A percentile compares a stretch with the other conserved stretches of the same genome.
Evolutionary conservation across 2,888 invertebrate genomes (phyloP).

Genomic region (Drosophila neutralis): DNA sequence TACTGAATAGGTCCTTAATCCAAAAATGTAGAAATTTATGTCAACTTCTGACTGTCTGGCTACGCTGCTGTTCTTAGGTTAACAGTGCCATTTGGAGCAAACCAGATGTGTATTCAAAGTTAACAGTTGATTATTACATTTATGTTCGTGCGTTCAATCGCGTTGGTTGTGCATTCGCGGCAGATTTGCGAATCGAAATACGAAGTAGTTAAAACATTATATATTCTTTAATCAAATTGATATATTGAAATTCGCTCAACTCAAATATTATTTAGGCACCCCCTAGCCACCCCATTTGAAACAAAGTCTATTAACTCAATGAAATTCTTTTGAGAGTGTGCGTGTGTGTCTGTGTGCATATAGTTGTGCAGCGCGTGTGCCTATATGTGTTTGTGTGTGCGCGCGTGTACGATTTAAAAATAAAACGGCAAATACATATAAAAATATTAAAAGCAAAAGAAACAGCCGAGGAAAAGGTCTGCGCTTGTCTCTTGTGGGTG

Average conservation of each 20-base stretch:
- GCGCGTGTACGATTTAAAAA: constrained; percentile 74
- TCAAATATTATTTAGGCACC: constrained; percentile 14
- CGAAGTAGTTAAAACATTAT: constrained; percentile 7
- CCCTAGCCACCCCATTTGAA: neutral
- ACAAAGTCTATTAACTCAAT: constrained; percentile 9
- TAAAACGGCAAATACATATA: constrained; percentile 77
- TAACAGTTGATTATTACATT: constrained; percentile 39
- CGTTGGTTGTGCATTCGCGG: constrained; percentile 46
- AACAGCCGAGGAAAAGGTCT: constrained; percentile 39
- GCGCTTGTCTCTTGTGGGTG: constrained; percentile 20
- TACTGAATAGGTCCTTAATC: neutral
- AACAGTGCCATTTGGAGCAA: constrained; percentile 55
- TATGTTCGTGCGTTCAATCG: constrained; percentile 45
- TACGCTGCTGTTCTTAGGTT: constrained; percentile 2
- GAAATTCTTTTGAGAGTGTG: constrained; percentile 30
- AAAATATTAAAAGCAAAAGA: constrained; percentile 68
- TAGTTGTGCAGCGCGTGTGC: constrained; percentile 24
- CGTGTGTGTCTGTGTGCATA: constrained; percentile 11
- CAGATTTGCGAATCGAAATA: constrained; percentile 13
- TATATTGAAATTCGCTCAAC: constrained; percentile 11
- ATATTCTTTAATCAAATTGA: constrained; percentile 3
- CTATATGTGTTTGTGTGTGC: constrained; percentile 5
- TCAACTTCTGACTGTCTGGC: constrained; percentile 39
- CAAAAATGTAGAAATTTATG: constrained; percentile 2
- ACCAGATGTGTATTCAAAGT: constrained; percentile 8